These are phyloP conservation scores for Triplophysa yarkandensis DNA, from an alignment of 2,797 vertebrate genomes.

Conservation along the genomic window DNA sequence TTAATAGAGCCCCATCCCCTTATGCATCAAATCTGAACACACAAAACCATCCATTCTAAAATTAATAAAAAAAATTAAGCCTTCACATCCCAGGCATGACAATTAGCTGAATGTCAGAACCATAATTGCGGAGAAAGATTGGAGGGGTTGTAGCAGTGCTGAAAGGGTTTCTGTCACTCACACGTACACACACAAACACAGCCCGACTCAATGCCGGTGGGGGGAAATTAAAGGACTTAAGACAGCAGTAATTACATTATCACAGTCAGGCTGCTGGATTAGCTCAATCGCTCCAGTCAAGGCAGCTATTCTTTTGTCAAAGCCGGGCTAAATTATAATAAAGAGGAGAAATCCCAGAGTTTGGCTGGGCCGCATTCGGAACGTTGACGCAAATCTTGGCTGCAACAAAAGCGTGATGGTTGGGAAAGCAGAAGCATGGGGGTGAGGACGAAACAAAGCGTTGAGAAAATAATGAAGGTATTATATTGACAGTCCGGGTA, in stretches of 20 bases:
- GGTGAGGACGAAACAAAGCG: slow-evolving; percentile 84
- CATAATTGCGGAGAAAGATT: slow-evolving; percentile 96
- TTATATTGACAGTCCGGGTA: slow-evolving; percentile 77
- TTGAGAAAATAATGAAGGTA: slow-evolving; percentile 91
- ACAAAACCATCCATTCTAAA: slow-evolving; percentile 81
- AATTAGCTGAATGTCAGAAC: slow-evolving; percentile 99
- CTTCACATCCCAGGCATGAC: slow-evolving; percentile 90
- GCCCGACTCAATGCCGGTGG: slow-evolving; percentile 83
- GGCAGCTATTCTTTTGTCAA: slow-evolving; percentile 95
- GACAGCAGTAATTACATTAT: slow-evolving; percentile 99
- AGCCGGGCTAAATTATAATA: slow-evolving; percentile 65
- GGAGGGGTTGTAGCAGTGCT: slow-evolving; percentile 85
- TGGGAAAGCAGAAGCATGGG: slow-evolving; percentile 68
- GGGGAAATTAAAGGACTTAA: slow-evolving; percentile 95
- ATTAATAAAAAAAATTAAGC: slow-evolving; percentile 99
- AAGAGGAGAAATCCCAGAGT: slow-evolving; percentile 86
- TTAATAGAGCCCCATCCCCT: slow-evolving; percentile 68
- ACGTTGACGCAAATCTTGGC: slow-evolving; percentile 88
- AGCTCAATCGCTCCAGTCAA: slow-evolving; percentile 99
- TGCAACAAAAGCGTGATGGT: slow-evolving; percentile 87
- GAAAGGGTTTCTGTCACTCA: slow-evolving; percentile 77
- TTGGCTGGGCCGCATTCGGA: slow-evolving; percentile 86
- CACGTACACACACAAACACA: slow-evolving; percentile 61
- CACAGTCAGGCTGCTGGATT: slow-evolving; percentile 94
- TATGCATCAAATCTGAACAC: slow-evolving; percentile 82